These are phyloP conservation scores for Amphipoea lucens DNA, from an alignment of 2,888 invertebrate genomes.

Conservation along the genomic window DNA sequence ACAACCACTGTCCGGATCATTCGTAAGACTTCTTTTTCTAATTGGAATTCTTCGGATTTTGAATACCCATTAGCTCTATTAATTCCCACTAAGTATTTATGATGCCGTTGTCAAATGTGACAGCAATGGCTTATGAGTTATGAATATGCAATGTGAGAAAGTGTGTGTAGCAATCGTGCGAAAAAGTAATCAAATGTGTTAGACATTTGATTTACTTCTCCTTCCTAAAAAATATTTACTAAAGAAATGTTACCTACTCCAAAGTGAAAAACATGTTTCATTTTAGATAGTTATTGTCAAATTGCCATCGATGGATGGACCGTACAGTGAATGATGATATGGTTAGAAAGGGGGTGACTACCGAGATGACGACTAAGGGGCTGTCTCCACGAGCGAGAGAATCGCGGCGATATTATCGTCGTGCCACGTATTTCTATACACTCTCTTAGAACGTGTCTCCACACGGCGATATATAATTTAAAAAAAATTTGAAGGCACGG, in stretches of 20 bases:
- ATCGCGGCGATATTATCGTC: too few species aligned
- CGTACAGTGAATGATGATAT: too few species aligned
- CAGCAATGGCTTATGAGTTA: not conserved
- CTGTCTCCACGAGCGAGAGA: too few species aligned
- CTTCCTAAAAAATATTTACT: not conserved
- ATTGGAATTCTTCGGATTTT: not conserved
- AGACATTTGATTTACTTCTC: not conserved
- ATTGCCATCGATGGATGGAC: too few species aligned
- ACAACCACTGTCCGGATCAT: not conserved
- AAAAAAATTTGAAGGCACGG: too few species aligned
- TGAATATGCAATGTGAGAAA: too few species aligned
- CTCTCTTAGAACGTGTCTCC: too few species aligned
- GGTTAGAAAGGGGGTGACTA: too few species aligned
- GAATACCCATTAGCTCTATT: not conserved
- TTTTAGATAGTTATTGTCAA: not conserved
- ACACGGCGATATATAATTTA: too few species aligned
- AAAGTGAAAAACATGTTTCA: not conserved
- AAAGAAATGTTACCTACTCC: not conserved
- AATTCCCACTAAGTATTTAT: not conserved
- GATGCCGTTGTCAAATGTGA: not conserved
- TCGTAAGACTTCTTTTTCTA: not conserved
- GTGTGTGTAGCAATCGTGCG: not conserved
- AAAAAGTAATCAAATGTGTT: not conserved
- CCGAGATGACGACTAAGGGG: too few species aligned
- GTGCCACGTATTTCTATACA: too few species aligned